phyloP scores from a whole-genome alignment of 2,888 invertebrate species.

The Crossocerus cetratus region DNA sequence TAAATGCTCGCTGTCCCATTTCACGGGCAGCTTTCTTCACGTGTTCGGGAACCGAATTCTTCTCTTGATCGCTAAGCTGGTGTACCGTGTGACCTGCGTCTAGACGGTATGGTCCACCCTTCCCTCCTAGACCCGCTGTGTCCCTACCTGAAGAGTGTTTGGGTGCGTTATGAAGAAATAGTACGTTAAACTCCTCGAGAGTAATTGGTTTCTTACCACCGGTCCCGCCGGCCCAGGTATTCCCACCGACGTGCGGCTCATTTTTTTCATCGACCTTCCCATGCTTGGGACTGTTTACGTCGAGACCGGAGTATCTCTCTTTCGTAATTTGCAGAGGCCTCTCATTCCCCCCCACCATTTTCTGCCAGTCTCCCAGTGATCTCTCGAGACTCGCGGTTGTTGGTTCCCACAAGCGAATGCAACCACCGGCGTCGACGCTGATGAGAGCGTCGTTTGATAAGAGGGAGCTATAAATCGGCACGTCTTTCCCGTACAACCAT shows the following conservation, averaged over 20 bases:
- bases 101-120: constrained; percentile 96
- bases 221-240: constrained; percentile 97
- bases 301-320: constrained; percentile 83
- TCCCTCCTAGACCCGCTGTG: constrained; percentile 96
- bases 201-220: constrained; percentile 85
- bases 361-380: constrained; percentile 78
- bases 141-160: constrained; percentile 81
- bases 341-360: constrained; percentile 67
- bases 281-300: constrained; percentile 90
- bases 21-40: constrained; percentile 93
- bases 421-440: constrained; percentile 80
- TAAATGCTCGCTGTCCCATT: constrained; percentile 94
- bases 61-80: constrained; percentile 94
- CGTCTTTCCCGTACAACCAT: constrained; percentile 77
- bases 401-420: constrained; percentile 80
- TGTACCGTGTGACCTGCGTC: constrained; percentile 96
- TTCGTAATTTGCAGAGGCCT: constrained; percentile 86
- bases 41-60: constrained; percentile 92
- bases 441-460: constrained; percentile 78
- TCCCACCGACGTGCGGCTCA: constrained; percentile 96
- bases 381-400: constrained; percentile 75
- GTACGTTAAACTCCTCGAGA: no score
- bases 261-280: constrained; percentile 94
- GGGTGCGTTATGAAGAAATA: no score
- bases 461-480: constrained; percentile 75